These are phyloP conservation scores for Scaptomyza hsui DNA, from an alignment of 1,140 invertebrate genomes.

Conservation along the genomic window DNA sequence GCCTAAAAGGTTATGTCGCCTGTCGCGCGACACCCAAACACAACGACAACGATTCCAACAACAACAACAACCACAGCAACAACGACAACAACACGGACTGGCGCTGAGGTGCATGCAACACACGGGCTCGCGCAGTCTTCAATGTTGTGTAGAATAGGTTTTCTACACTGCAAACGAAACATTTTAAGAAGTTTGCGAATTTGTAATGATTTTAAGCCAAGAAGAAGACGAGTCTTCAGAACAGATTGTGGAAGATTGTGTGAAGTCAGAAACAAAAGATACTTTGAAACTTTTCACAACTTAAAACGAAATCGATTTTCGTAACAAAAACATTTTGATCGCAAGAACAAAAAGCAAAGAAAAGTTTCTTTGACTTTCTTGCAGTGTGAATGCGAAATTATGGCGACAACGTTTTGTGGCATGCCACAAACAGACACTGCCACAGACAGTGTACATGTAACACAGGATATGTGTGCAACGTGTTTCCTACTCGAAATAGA, in stretches of 20 bases:
- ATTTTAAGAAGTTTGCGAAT: too few species aligned
- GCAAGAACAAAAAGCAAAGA: neutral
- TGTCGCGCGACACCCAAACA: constrained; percentile 61
- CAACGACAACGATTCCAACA: constrained; percentile 41
- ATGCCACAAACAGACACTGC: constrained; percentile 26
- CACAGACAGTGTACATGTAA: constrained; percentile 4
- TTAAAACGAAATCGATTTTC: too few species aligned
- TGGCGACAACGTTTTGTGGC: constrained; percentile 52
- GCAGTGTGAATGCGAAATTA: constrained; percentile 38
- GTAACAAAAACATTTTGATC: too few species aligned
- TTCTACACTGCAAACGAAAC: constrained; percentile 22
- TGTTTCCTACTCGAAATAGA: constrained; percentile 24
- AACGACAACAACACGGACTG: constrained; percentile 22
- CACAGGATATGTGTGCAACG: constrained; percentile 42
- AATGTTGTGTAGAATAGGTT: constrained; percentile 4
- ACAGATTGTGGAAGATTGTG: too few species aligned
- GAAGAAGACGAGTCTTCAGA: too few species aligned
- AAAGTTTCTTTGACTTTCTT: neutral
- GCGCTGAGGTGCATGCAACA: constrained; percentile 31
- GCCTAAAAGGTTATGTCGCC: constrained; percentile 79
- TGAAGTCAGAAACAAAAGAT: too few species aligned
- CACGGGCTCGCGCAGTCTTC: constrained; percentile 5
- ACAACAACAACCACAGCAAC: constrained; percentile 32
- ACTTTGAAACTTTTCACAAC: too few species aligned
- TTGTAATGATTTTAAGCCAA: too few species aligned